Percentiles rank a stretch among this genome's conserved stretches.
These are phyloP conservation scores for Caranx melampygus DNA, from an alignment of 2,113 vertebrate species.

Conservation along the genomic window DNA sequence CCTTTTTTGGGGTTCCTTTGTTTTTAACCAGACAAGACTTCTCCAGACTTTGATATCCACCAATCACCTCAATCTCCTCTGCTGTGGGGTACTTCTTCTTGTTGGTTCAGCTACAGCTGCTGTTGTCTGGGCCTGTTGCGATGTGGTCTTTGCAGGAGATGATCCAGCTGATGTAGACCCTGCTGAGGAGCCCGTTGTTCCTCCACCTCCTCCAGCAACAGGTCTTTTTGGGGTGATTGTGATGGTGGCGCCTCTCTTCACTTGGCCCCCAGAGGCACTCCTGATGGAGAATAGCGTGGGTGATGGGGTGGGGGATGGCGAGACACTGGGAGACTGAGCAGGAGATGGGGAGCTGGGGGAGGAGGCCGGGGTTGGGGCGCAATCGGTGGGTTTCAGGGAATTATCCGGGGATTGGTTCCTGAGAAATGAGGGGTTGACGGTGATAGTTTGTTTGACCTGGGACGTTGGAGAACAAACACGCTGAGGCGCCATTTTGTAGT, in stretches of 20 bases:
- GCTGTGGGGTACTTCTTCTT: constrained; percentile 90
- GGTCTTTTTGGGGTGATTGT: constrained; percentile 87
- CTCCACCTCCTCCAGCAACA: background rate
- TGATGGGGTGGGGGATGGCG: constrained; percentile 62
- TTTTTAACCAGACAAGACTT: constrained; percentile 89
- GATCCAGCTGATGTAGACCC: constrained; percentile 18
- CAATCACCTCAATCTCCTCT: constrained; percentile 92
- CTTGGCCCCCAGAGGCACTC: constrained; percentile 81
- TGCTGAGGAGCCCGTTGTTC: background rate
- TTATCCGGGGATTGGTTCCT: constrained; percentile 68
- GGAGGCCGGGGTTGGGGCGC: constrained; percentile 56
- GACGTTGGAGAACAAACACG: constrained; percentile 43
- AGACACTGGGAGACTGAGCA: constrained; percentile 63
- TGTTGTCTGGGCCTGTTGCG: constrained; percentile 21
- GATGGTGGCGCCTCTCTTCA: constrained; percentile 90
- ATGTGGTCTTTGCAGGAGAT: constrained; percentile 3
- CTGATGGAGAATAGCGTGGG: constrained; percentile 77
- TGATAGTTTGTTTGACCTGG: constrained; percentile 63
- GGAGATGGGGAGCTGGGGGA: constrained; percentile 59
- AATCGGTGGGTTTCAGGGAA: constrained; percentile 46
- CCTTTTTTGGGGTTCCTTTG: constrained; percentile 85
- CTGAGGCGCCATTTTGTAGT: constrained; percentile 51
- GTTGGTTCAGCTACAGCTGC: constrained; percentile 34
- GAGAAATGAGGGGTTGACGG: constrained; percentile 40
- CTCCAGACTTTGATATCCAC: constrained; percentile 89